These are phyloP conservation scores for Lycophotia porphyrea DNA, from an alignment of 2,888 invertebrate genomes.

Conservation along the genomic window DNA sequence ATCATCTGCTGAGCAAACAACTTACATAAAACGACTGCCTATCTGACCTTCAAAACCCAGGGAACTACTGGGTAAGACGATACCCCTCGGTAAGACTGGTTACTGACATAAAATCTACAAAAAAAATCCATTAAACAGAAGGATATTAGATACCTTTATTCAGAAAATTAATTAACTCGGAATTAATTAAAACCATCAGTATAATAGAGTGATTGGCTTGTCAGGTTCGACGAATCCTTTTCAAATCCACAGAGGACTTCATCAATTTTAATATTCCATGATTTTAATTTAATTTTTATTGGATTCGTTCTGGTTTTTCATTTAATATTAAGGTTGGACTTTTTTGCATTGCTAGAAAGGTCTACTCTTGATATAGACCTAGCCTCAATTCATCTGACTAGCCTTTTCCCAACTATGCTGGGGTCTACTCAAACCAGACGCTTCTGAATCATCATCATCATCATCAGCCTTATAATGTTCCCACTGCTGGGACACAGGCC, in stretches of 20 bases:
- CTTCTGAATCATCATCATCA: too few relatives aligned
- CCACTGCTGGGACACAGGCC: too few relatives aligned
- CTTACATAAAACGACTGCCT: not conserved
- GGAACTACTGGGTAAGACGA: too few relatives aligned
- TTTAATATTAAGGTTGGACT: not conserved
- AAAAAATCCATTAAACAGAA: not conserved
- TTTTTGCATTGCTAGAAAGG: not conserved
- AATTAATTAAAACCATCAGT: conserved; percentile 10
- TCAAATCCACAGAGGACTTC: not conserved
- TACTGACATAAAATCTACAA: not conserved
- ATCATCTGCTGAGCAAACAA: too few relatives aligned
- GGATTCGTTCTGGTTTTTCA: not conserved
- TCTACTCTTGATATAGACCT: not conserved
- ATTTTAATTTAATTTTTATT: conserved; percentile 9
- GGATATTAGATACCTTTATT: not conserved
- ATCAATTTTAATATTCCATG: conserved; percentile 9
- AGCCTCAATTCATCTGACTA: too few relatives aligned
- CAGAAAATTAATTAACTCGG: not conserved
- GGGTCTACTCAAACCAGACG: too few relatives aligned
- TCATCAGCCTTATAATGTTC: too few relatives aligned
- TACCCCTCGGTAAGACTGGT: not conserved
- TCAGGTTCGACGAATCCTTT: conserved; percentile 14
- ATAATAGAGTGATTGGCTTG: not conserved
- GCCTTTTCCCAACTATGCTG: too few relatives aligned
- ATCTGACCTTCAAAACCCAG: not conserved